Conservation (phyloP, 2,113 vertebrate genomes). For the Albula goreensis region DNA sequence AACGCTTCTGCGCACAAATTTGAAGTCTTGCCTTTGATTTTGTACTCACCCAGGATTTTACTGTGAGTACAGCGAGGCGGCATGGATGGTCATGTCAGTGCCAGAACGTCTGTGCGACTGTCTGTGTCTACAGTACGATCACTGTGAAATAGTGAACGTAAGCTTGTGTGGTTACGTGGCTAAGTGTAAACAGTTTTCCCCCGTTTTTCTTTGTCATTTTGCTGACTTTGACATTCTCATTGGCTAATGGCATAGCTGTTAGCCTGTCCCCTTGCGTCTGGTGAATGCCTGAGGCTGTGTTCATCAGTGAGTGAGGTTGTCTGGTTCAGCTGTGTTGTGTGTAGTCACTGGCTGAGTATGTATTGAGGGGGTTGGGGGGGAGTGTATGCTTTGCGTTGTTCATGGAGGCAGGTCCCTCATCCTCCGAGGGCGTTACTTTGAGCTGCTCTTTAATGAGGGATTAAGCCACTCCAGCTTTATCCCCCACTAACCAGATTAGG, state of each 20-base stretch:
- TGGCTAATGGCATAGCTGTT: constrained; percentile 20
- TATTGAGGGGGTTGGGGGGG: neutral
- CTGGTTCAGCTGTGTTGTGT: neutral
- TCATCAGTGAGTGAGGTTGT: neutral
- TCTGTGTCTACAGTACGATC: neutral
- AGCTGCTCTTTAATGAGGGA: constrained; percentile 3
- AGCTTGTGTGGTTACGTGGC: constrained; percentile 4
- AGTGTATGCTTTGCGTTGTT: neutral
- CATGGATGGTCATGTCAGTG: neutral
- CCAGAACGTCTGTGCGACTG: neutral
- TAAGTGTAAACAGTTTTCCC: no score
- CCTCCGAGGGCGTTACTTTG: neutral
- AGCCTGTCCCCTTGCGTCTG: constrained; percentile 4
- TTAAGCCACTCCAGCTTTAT: neutral
- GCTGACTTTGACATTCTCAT: no score
- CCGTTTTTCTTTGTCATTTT: no score
- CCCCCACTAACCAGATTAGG: neutral
- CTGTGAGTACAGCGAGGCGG: neutral
- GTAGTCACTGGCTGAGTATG: neutral
- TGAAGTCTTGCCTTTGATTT: neutral
- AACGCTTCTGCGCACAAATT: neutral
- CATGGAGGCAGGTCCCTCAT: neutral
- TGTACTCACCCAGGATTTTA: neutral
- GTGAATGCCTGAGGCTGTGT: neutral
- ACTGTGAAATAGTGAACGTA: neutral